Evolutionary conservation across 2,888 invertebrate species (phyloP).

Genomic region (Ormia ochracea): DNA sequence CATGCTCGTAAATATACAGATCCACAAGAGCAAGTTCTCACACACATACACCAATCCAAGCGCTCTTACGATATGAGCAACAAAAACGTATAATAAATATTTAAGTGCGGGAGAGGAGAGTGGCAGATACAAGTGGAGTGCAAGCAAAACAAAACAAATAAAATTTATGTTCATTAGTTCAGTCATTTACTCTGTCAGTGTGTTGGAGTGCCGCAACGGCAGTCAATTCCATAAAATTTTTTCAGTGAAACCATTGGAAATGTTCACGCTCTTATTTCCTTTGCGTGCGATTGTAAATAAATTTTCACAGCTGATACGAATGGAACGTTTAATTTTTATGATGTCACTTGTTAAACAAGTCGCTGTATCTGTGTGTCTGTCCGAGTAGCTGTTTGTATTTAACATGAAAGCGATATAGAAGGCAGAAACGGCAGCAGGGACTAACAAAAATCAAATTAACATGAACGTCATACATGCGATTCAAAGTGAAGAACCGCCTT

Average conservation of each 20-base stretch:
- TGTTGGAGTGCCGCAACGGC: neutral
- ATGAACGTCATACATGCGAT: constrained; percentile 52
- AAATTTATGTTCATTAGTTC: constrained; percentile 40
- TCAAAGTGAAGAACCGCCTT: constrained; percentile 1
- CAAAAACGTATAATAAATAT: constrained; percentile 8
- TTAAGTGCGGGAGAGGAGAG: neutral
- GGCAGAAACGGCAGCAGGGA: constrained; percentile 19
- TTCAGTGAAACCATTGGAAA: constrained; percentile 34
- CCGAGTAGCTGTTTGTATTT: neutral
- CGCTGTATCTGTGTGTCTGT: constrained; percentile 8
- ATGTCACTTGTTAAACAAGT: constrained; percentile 62
- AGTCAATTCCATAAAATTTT: neutral
- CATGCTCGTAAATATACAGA: neutral
- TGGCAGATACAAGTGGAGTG: no score
- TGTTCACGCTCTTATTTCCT: constrained; percentile 34
- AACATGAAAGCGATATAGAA: constrained; percentile 28
- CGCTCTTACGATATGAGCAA: neutral
- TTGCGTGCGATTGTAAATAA: constrained; percentile 52
- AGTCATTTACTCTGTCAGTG: neutral
- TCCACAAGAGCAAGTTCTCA: neutral
- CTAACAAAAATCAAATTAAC: constrained; percentile 50
- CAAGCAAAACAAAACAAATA: neutral
- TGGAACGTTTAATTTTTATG: constrained; percentile 62
- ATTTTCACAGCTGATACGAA: constrained; percentile 61
- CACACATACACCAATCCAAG: neutral